A percentile compares a stretch with the other conserved stretches of the same genome.
Conservation (phyloP, 1,140 invertebrate genomes). For the Zaprionus ghesquierei region DNA sequence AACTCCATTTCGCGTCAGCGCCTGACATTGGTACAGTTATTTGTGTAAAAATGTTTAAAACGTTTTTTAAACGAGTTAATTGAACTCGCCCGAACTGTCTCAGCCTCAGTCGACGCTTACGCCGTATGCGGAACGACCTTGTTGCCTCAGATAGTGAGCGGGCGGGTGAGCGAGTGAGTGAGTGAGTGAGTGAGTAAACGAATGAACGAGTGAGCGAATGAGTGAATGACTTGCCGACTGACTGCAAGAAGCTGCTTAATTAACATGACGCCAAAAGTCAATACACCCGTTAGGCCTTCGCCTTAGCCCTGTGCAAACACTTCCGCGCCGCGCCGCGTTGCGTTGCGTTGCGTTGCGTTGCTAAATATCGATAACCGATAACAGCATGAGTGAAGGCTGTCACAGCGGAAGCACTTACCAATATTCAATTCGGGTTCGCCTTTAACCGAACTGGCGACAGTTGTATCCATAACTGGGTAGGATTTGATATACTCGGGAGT, state of each 20-base stretch:
- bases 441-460: slow-evolving; percentile 84
- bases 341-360: no score
- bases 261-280: slow-evolving; percentile 46
- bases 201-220: slow-evolving; percentile 37
- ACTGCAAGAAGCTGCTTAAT: slow-evolving; percentile 45
- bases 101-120: slow-evolving; percentile 37
- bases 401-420: slow-evolving; percentile 83
- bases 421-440: slow-evolving; percentile 85
- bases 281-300: slow-evolving; percentile 48
- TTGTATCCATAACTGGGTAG: slow-evolving; percentile 85
- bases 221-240: slow-evolving; percentile 34
- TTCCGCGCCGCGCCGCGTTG: slow-evolving; percentile 4
- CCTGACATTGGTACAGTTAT: slow-evolving; percentile 77
- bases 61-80: slow-evolving; percentile 54
- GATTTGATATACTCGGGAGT: slow-evolving; percentile 82
- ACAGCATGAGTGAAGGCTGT: not conserved
- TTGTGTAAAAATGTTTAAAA: slow-evolving; percentile 36
- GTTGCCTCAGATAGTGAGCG: slow-evolving; percentile 24
- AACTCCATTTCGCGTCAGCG: slow-evolving; percentile 67
- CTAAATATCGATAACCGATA: no score
- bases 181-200: slow-evolving; percentile 34
- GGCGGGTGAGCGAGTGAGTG: slow-evolving; percentile 19
- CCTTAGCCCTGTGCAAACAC: slow-evolving; percentile 17
- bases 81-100: slow-evolving; percentile 69
- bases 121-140: slow-evolving; percentile 74